Percentiles rank a stretch among this genome's conserved stretches.
Evolutionary conservation across 1,140 invertebrate genomes (phyloP).

Genomic region (Gonatopus flavifemur): DNA sequence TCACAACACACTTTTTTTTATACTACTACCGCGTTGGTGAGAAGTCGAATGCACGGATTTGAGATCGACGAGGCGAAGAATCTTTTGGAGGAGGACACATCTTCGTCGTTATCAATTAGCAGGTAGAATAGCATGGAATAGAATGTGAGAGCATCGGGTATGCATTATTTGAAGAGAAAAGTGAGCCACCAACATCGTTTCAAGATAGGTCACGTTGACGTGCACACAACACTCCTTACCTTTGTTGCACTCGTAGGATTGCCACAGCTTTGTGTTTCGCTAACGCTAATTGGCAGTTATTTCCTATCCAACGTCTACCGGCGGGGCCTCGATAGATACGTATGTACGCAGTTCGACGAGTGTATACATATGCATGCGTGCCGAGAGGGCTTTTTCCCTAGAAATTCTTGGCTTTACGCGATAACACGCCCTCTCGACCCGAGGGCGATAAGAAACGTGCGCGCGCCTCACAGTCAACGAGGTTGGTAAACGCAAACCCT

Average conservation of each 20-base stretch:
- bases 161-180: conserved; percentile 18
- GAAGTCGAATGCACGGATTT: too few species aligned
- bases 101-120: too few species aligned
- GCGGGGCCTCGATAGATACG: too few species aligned
- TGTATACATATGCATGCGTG: conserved; percentile 30
- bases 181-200: conserved; percentile 16
- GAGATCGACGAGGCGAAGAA: too few species aligned
- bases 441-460: background rate
- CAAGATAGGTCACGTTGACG: background rate
- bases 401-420: conserved; percentile 35
- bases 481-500: too few species aligned
- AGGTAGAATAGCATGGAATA: too few species aligned
- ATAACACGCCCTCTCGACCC: conserved; percentile 26
- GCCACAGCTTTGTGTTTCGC: background rate
- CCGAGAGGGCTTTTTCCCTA: conserved; percentile 22
- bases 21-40: too few species aligned
- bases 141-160: too few species aligned
- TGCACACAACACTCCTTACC: background rate
- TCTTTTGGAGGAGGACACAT: too few species aligned
- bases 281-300: conserved; percentile 34
- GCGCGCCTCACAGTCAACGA: too few species aligned
- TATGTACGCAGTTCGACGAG: conserved; percentile 25
- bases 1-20: too few species aligned
- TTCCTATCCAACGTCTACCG: conserved; percentile 30
- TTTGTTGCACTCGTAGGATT: background rate